Evolutionary conservation across 2,888 invertebrate species (phyloP), one percentile per base, ranked within the genome.

Genomic region (Cryptocheilus praepositus): DNA sequence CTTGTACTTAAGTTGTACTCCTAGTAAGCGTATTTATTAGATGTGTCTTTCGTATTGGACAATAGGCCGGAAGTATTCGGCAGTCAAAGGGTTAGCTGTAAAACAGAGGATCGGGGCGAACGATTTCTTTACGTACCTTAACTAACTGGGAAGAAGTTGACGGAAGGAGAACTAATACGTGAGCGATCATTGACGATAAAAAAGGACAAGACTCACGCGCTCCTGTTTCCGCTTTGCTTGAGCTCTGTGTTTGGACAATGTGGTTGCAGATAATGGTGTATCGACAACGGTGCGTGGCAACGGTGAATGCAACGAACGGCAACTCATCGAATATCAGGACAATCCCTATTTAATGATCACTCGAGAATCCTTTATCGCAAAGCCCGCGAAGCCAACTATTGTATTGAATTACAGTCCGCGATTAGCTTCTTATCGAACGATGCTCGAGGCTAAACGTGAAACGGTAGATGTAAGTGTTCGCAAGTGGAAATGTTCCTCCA

Each of bases 201-300:
- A 49, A 59, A 45, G 8, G 36, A 11, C 13, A 36, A 11, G 13
- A 22, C 67, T 60, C 62, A 67, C 22, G 54, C 44, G 44, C 64
- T 70, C 74, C 67, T 79, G 36, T 36, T 1, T 36, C 36, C 36
- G 36, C 36, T 36, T 36, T 36, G 36, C 36, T 36, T 36, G 68
- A 80, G 80, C 36, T 36, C 72, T 82, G 67, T 80, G 74, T 82
- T 71, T 82, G 82, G 84, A 77, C 81, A 73, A 82, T 83, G 75
- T 85, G 74, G 75, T 87, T 81, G 65, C 85, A 85, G 85, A 85
- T 85, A 70, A 61, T 73, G 80, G 73, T 76, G 67, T 70, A 59
- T 73, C 73, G 70, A 77, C 74, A 78, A 74, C 72, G 69, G 64
- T 68, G 61, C 68, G 62, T 70, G 70, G 65, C 64, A 67, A 71